Percentiles rank a stretch among this genome's conserved stretches.
Evolutionary conservation across 2,113 vertebrate genomes (phyloP).

Genomic region (Xyliphius kryptos): DNA sequence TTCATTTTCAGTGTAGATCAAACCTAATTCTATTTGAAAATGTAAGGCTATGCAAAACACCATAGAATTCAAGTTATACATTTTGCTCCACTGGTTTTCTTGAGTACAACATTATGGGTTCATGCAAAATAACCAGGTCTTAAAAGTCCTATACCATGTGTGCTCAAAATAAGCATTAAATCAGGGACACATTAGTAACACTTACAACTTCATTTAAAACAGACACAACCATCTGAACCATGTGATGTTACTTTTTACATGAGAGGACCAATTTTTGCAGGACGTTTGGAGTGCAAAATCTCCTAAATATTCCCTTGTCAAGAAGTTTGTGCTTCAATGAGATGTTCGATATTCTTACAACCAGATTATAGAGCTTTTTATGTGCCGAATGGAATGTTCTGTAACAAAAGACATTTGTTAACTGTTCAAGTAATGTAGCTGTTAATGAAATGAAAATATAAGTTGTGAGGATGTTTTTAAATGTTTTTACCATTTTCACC

Average conservation of each 20-base stretch:
- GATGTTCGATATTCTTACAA: too few species aligned
- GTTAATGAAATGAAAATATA: too few species aligned
- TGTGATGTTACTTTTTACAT: background rate
- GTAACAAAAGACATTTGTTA: too few species aligned
- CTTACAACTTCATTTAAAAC: background rate
- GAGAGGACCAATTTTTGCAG: background rate
- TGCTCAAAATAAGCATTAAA: slow-evolving; percentile 9
- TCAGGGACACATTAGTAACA: slow-evolving; percentile 7
- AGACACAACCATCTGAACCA: background rate
- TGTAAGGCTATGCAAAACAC: slow-evolving; percentile 36
- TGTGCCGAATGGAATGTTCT: too few species aligned
- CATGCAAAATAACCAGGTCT: slow-evolving; percentile 32
- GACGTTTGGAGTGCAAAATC: background rate
- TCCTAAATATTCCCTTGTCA: too few species aligned
- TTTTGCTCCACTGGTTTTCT: slow-evolving; percentile 24
- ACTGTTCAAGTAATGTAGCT: too few species aligned
- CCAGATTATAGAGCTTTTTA: too few species aligned
- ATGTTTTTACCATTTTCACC: too few species aligned
- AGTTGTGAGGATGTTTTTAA: too few species aligned
- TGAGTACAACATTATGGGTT: slow-evolving; percentile 32
- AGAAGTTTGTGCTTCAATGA: too few species aligned
- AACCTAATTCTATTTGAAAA: slow-evolving; percentile 42
- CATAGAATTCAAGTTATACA: slow-evolving; percentile 41
- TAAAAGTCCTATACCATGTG: slow-evolving; percentile 22
- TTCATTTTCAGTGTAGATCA: slow-evolving; percentile 38